Percentiles rank a stretch among this genome's conserved stretches.
Conservation (phyloP, 2,888 invertebrate species). For the Ischnus inquisitorius region DNA sequence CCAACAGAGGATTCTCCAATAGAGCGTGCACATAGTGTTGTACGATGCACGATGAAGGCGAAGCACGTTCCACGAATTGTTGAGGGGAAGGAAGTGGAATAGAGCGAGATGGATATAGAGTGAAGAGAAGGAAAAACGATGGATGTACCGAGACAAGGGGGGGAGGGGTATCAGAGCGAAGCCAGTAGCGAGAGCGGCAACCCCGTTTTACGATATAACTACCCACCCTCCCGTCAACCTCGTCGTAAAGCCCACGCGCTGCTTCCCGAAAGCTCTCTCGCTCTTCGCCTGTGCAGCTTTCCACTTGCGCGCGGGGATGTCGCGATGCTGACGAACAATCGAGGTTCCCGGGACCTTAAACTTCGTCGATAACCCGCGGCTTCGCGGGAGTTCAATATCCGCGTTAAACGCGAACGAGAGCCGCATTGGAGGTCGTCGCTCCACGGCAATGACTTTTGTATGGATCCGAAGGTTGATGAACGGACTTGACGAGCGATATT, state of each 20-base stretch:
- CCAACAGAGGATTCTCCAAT: not conserved
- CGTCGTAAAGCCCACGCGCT: conserved; percentile 67
- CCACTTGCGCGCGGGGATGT: conserved; percentile 11
- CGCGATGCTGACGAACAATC: conserved; percentile 70
- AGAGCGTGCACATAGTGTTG: conserved; percentile 12
- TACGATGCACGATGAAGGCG: not conserved
- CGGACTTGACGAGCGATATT: not conserved
- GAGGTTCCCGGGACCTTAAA: conserved; percentile 76
- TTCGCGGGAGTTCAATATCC: conserved; percentile 74
- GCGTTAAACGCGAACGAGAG: conserved; percentile 54
- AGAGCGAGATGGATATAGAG: conserved; percentile 6
- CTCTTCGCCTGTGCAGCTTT: conserved; percentile 12
- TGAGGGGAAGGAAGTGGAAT: conserved; percentile 9
- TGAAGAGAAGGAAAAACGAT: conserved; percentile 13
- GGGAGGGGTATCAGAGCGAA: not conserved
- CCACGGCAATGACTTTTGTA: conserved; percentile 24
- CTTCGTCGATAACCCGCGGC: conserved; percentile 64
- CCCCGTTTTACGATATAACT: conserved; percentile 65
- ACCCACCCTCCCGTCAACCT: conserved; percentile 85
- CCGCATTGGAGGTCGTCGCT: conserved; percentile 25
- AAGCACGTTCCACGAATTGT: conserved; percentile 31
- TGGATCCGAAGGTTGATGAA: conserved; percentile 8
- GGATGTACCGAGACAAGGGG: conserved; percentile 3
- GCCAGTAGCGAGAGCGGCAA: conserved; percentile 52
- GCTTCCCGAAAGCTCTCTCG: conserved; percentile 43